Percentiles rank a stretch among this genome's conserved stretches.
These are phyloP conservation scores for Coracopsis vasa DNA, from an alignment of 2,113 vertebrate genomes.

Conservation along the genomic window DNA sequence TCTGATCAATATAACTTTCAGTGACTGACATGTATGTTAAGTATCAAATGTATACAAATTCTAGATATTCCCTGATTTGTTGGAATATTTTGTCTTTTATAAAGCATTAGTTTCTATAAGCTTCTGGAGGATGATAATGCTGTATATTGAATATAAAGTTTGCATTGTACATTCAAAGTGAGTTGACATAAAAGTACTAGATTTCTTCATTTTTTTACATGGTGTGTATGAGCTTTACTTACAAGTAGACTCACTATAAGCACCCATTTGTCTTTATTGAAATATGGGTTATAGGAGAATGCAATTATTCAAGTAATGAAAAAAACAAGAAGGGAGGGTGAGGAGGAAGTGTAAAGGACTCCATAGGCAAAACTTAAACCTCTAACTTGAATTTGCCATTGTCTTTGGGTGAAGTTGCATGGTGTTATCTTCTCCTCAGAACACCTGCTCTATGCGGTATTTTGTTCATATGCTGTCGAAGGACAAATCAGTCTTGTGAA, in stretches of 20 bases:
- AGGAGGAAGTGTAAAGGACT: neutral
- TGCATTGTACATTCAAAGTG: neutral
- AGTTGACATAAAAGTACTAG: neutral
- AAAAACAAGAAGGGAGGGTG: rapidly evolving
- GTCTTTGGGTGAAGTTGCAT: neutral
- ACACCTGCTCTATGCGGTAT: neutral
- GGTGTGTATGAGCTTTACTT: neutral
- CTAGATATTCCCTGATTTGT: neutral
- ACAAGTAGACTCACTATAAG: neutral
- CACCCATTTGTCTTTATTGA: neutral
- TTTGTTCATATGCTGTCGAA: neutral
- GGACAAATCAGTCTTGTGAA: neutral
- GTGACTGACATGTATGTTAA: slow-evolving; percentile 14
- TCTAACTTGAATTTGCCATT: neutral
- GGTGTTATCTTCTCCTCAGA: neutral
- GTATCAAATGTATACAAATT: neutral
- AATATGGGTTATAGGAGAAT: neutral
- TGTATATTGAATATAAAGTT: neutral
- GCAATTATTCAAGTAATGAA: neutral
- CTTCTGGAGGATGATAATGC: neutral
- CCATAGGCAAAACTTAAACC: neutral
- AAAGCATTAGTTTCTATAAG: neutral
- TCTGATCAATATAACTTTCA: slow-evolving; percentile 9
- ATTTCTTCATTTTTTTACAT: neutral
- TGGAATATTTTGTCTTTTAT: neutral